These are phyloP conservation scores for Heliconius hermathena DNA, from an alignment of 1,140 invertebrate species.

Conservation along the genomic window DNA sequence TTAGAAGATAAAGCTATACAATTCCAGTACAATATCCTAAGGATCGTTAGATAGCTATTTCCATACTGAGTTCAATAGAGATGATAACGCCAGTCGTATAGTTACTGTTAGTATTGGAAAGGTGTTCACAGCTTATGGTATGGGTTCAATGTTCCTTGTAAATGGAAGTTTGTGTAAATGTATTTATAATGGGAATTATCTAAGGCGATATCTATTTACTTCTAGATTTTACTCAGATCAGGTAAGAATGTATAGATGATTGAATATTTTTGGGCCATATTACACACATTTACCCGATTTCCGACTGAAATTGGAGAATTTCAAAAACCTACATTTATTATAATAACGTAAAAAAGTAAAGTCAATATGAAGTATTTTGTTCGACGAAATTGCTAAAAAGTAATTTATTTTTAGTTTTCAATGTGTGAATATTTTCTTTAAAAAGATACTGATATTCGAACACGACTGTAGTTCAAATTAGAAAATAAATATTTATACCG, in stretches of 20 bases:
- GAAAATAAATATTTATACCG: too few relatives aligned
- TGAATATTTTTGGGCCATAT: not conserved
- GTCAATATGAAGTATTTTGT: too few relatives aligned
- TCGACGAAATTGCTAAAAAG: too few relatives aligned
- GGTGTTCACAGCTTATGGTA: not conserved
- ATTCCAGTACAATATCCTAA: not conserved
- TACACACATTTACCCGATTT: too few relatives aligned
- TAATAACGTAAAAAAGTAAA: too few relatives aligned
- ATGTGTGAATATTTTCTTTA: too few relatives aligned
- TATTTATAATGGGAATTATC: not conserved
- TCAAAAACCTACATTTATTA: too few relatives aligned
- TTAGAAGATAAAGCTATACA: not conserved
- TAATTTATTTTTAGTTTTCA: too few relatives aligned
- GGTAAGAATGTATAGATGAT: not conserved
- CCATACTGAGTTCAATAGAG: constrained; percentile 10
- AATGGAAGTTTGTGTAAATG: not conserved
- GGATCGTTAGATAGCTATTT: constrained; percentile 2
- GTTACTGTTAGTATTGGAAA: constrained; percentile 7
- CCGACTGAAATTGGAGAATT: too few relatives aligned
- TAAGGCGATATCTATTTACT: not conserved
- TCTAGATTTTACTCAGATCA: not conserved
- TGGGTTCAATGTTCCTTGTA: not conserved
- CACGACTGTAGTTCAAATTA: too few relatives aligned
- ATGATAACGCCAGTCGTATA: constrained; percentile 1
- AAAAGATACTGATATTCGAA: too few relatives aligned